These are phyloP conservation scores for Fragum fragum DNA, from an alignment of 2,888 invertebrate genomes.

Conservation along the genomic window DNA sequence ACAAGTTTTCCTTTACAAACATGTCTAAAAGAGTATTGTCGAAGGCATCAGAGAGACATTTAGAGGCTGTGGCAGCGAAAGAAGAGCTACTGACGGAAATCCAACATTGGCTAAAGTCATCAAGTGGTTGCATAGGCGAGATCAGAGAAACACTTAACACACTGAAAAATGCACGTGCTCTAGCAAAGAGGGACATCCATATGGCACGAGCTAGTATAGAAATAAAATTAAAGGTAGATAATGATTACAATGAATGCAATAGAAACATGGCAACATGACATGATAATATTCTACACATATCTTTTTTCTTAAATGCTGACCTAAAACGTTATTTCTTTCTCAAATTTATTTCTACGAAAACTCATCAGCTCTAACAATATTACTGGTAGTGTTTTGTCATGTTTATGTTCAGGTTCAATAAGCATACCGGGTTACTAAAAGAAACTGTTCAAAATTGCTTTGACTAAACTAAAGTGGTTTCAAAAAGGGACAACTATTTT, in stretches of 20 bases:
- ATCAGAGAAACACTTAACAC: constrained; percentile 37
- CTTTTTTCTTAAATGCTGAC: too few relatives aligned
- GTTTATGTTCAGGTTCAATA: too few relatives aligned
- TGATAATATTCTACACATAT: too few relatives aligned
- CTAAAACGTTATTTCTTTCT: too few relatives aligned
- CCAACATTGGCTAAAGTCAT: constrained; percentile 57
- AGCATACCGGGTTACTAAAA: too few relatives aligned
- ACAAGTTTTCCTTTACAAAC: neutral
- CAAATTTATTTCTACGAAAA: too few relatives aligned
- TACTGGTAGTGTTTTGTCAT: too few relatives aligned
- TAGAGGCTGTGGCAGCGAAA: constrained; percentile 35
- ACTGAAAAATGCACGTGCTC: constrained; percentile 41
- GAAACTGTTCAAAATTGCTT: too few relatives aligned
- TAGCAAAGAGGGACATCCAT: constrained; percentile 55
- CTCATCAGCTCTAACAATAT: too few relatives aligned
- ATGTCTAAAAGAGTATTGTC: constrained; percentile 40
- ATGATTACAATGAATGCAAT: neutral
- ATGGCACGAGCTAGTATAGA: constrained; percentile 45
- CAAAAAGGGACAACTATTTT: too few relatives aligned
- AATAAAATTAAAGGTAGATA: constrained; percentile 34
- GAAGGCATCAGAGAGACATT: constrained; percentile 45
- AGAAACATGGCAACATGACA: too few relatives aligned
- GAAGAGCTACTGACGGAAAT: constrained; percentile 51
- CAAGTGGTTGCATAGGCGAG: constrained; percentile 42
- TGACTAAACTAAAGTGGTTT: too few relatives aligned